Evolutionary conservation across 2,888 invertebrate species (phyloP).

Genomic region (Chymomyza fuscimana): DNA sequence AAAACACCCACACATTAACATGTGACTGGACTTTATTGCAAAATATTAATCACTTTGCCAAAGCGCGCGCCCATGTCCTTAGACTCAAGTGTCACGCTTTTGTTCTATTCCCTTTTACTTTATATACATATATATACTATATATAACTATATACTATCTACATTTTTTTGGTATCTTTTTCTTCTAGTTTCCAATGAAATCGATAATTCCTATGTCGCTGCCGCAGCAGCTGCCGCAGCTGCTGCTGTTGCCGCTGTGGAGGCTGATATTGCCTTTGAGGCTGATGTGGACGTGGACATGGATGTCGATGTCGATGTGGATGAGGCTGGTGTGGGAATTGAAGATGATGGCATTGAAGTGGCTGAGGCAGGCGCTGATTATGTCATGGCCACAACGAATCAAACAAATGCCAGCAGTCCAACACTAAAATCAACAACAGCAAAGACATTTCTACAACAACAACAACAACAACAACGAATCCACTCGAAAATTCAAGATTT

Average conservation of each 20-base stretch:
- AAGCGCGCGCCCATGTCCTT: slow-evolving; percentile 35
- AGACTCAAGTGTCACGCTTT: slow-evolving; percentile 35
- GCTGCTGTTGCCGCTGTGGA: slow-evolving; percentile 7
- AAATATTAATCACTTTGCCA: slow-evolving; percentile 48
- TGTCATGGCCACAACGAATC: slow-evolving; percentile 39
- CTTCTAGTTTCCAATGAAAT: slow-evolving; percentile 73
- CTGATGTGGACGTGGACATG: neutral
- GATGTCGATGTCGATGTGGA: slow-evolving; percentile 47
- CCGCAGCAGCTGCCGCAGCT: slow-evolving; percentile 37
- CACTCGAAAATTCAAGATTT: slow-evolving; percentile 59
- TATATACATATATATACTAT: neutral
- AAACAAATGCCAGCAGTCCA: slow-evolving; percentile 19
- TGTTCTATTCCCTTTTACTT: slow-evolving; percentile 47
- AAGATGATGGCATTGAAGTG: slow-evolving; percentile 52
- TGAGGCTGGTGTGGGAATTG: slow-evolving; percentile 35
- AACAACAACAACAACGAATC: slow-evolving; percentile 32
- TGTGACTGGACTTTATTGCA: slow-evolving; percentile 38
- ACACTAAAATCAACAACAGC: slow-evolving; percentile 23
- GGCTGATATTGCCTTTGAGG: slow-evolving; percentile 23
- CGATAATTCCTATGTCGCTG: slow-evolving; percentile 67
- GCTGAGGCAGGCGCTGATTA: slow-evolving; percentile 34
- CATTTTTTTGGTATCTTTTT: slow-evolving; percentile 19
- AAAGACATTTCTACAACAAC: slow-evolving; percentile 11
- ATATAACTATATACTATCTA: slow-evolving; percentile 2
- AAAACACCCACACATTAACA: neutral